Evolutionary conservation across 92 coral and sea anemone species (phyloP), one percentile per base, ranked within the genome.

Genomic region (Parazoanthus atlanticus): DNA sequence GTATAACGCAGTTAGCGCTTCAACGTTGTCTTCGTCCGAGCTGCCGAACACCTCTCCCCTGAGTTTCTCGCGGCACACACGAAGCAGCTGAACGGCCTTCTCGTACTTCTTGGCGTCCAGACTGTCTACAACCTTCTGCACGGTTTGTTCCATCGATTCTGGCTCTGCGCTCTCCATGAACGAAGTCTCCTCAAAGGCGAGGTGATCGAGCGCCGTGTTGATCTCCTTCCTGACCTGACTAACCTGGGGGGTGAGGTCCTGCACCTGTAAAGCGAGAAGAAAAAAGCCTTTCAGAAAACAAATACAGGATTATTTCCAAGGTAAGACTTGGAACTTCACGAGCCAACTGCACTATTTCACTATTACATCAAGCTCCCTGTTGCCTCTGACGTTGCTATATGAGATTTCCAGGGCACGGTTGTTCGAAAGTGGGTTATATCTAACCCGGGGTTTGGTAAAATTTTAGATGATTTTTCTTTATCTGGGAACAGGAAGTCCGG

Each of bases 21-120:
- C 98, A 47, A 94, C 86, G 85, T 95, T 94, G 88, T 97, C 98
- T 78, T 95, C 97, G 47, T 95, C 98, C 2, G 97, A 93, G 15
- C 76, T 86, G 17, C 95, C 96, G 64, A 92, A 91, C 66, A 78
- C 77, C 31, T 93, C 95, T 6, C 93, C 93, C 5, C 90, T 92
- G 40, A 95, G 86, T 82, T 88, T 91, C 56, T 93, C 96, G 26
- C 98, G 90, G 86, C 90, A 92, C 3, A 89, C 92, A 67, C 96
- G 92, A 54, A 97, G 72, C 29, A 96, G 92, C 81, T 92, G 92
- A 9, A 97, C 93, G 33, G 98, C 96, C 32, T 89, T 90, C 72
- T 97, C 98, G 25, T 88, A 86, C 70, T 97, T 94, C 61, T 90
- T 93, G 85, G 81, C 78, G 58, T 85, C 75, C 6, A 97, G 95